Evolutionary conservation across 2,888 invertebrate genomes (phyloP), one percentile per base, ranked within the genome.

Genomic region (Rhagonycha lutea): DNA sequence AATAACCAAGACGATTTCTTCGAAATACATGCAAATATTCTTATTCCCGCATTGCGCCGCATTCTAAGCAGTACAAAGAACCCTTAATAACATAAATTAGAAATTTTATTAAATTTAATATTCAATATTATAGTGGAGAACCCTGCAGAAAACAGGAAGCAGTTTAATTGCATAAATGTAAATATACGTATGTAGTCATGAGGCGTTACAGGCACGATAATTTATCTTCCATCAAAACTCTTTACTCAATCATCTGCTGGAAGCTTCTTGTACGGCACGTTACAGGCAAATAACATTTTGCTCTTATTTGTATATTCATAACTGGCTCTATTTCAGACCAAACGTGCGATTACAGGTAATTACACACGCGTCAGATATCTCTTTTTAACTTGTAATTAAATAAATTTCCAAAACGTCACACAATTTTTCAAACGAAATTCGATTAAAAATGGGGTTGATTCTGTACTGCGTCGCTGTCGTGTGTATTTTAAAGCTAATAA

Each of bases 121-220:
- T 47, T 47, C n/a, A n/a, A 47, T 47, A 47, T 47, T 47, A 47
- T 47, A 47, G 47, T 47, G 47, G 47, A 47, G 47, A 47, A 47
- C 47, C 47, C 47, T 47, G 47, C 47, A 47, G 68, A 74, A 72
- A 78, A 74, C 78, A 78, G 79, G 80, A 80, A 80, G 77, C 75
- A 72, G 65, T 76, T 77, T 80, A 79, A 80, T 77, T 79, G 78
- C 70, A 70, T 78, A 68, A 74, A 72, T 74, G 69, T 76, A 73
- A 73, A 76, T 73, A 68, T 72, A 72, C 72, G 68, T 68, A 68
- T 67, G 69, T 68, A 70, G 23, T 74, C 70, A 71, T 67, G 70
- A 71, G 65, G 73, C 73, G 69, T 73, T 73, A 69, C 73, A 32
- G 24, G 47, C 68, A 68, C 61, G 72, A 61, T 68, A 72, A 72